Percentiles rank a stretch among this genome's conserved stretches.
Conservation (phyloP, 2,113 vertebrate genomes). For the Saguinus imperator region DNA sequence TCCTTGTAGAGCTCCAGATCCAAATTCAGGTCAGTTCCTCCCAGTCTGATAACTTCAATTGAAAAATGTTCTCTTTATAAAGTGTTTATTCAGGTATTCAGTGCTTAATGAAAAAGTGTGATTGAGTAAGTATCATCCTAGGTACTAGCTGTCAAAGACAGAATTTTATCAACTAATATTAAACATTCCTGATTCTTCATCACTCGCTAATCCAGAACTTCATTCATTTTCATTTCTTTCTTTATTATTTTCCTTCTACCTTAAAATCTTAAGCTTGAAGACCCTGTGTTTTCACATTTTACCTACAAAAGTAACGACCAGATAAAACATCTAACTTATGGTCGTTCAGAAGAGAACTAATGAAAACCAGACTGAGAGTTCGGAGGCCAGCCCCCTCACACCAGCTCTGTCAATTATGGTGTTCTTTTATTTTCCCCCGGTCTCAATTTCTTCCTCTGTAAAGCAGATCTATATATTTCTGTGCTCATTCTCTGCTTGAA, state of each 20-base stretch:
- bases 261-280: background rate
- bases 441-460: background rate
- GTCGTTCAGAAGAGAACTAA: background rate
- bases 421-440: background rate
- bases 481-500: background rate
- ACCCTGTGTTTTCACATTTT: background rate
- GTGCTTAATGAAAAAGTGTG: background rate
- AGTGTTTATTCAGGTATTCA: background rate
- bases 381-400: fast-evolving
- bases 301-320: background rate
- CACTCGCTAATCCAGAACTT: background rate
- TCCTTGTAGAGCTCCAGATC: background rate
- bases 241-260: background rate
- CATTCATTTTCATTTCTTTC: background rate
- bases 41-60: background rate
- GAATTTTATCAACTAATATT: background rate
- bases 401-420: fast-evolving
- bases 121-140: background rate
- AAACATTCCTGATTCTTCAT: background rate
- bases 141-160: background rate
- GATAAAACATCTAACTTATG: background rate
- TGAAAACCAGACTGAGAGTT: background rate
- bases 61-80: background rate
- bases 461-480: background rate
- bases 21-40: background rate